These are phyloP conservation scores for Eurytoma adleriae DNA, from an alignment of 2,888 invertebrate species.

Conservation along the genomic window DNA sequence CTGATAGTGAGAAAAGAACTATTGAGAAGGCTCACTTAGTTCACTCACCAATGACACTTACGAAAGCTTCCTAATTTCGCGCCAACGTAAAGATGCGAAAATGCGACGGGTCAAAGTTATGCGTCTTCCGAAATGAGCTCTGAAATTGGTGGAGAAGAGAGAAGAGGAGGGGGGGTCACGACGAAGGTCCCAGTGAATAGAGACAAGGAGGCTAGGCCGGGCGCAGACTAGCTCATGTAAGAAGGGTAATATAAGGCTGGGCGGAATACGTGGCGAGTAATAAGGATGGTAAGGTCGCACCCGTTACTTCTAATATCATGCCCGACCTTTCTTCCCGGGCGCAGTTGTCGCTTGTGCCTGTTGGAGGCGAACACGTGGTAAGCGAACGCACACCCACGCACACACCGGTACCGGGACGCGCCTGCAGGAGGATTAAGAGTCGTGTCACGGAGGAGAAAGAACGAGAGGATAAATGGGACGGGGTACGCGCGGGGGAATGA, in stretches of 20 bases:
- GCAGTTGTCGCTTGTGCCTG: slow-evolving; percentile 39
- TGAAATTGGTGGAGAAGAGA: slow-evolving; percentile 59
- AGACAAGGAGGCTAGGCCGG: slow-evolving; percentile 26
- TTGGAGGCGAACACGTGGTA: slow-evolving; percentile 30
- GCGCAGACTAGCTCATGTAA: slow-evolving; percentile 56
- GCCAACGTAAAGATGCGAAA: slow-evolving; percentile 57
- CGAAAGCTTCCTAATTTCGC: slow-evolving; percentile 48
- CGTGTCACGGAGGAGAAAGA: slow-evolving; percentile 51
- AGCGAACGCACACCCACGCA: neutral
- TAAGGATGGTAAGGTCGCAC: slow-evolving; percentile 66
- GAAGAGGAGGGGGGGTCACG: slow-evolving; percentile 21
- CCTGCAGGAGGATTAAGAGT: slow-evolving; percentile 51
- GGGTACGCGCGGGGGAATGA: slow-evolving; percentile 33
- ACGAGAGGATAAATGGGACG: slow-evolving; percentile 49
- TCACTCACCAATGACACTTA: slow-evolving; percentile 27
- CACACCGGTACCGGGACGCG: slow-evolving; percentile 35
- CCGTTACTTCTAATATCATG: slow-evolving; percentile 69
- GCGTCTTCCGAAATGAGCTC: slow-evolving; percentile 63
- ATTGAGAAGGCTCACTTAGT: neutral
- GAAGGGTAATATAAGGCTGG: slow-evolving; percentile 63
- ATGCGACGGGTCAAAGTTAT: slow-evolving; percentile 64
- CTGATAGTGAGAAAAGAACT: neutral
- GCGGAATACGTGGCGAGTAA: slow-evolving; percentile 67
- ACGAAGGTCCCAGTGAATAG: slow-evolving; percentile 34
- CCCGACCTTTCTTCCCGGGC: slow-evolving; percentile 4